These are phyloP conservation scores for Mesocentrotus franciscanus DNA, from an alignment of 53 echinoderm and acorn worm genomes.

Conservation along the genomic window DNA sequence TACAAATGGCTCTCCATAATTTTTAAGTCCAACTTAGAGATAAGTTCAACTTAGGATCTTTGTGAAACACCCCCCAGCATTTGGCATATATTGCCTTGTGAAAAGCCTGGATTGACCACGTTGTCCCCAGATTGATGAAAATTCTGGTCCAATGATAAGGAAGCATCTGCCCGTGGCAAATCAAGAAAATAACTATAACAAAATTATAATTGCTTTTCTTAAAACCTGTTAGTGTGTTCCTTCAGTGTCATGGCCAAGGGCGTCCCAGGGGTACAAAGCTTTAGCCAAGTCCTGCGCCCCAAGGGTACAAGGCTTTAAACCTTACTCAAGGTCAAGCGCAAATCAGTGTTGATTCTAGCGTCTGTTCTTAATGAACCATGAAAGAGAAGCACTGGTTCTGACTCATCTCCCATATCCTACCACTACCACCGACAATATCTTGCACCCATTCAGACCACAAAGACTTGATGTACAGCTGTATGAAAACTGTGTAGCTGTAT, in stretches of 20 bases:
- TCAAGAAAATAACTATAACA: not conserved
- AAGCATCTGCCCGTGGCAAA: not conserved
- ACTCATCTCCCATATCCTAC: not conserved
- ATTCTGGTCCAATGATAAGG: not conserved
- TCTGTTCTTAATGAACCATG: constrained; percentile 43
- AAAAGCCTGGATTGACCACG: not conserved
- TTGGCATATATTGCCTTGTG: not conserved
- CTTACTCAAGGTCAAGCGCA: constrained; percentile 18
- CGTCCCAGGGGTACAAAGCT: not conserved
- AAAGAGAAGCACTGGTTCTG: constrained; percentile 42
- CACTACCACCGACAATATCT: not conserved
- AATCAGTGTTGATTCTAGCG: constrained; percentile 51
- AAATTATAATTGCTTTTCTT: not conserved
- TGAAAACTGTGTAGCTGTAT: no score
- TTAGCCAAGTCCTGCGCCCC: not conserved
- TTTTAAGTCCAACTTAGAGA: no score
- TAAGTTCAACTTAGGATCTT: no score
- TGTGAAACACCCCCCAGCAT: no score
- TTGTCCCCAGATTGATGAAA: not conserved
- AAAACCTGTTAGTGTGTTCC: constrained; percentile 40
- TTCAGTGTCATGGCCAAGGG: constrained; percentile 3
- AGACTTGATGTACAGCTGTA: no score
- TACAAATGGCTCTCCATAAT: no score
- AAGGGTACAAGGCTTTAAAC: not conserved
- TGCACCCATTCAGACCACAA: no score